Percentiles rank a stretch among this genome's conserved stretches.
Conservation (phyloP, 2,888 invertebrate genomes). For the Lasioglossum figueresi region DNA sequence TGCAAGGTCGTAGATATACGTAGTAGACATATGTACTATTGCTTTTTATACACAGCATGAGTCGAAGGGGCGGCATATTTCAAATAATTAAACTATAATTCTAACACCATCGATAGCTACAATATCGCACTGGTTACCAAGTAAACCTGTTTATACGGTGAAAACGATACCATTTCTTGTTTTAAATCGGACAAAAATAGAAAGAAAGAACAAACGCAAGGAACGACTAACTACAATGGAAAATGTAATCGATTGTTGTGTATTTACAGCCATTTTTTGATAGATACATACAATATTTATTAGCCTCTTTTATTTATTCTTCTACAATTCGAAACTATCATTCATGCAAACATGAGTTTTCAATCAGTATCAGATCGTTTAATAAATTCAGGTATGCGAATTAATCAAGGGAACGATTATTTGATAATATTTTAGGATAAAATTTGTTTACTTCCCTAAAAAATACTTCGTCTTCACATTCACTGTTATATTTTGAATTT, state of each 20-base stretch:
- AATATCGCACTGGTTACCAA: background rate
- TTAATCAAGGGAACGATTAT: background rate
- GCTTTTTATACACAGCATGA: background rate
- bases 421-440: background rate
- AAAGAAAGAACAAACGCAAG: background rate
- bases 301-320: background rate
- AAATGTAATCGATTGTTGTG: background rate
- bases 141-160: background rate
- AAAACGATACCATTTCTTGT: background rate
- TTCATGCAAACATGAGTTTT: background rate
- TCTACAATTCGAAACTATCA: background rate
- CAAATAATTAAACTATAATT: background rate
- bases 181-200: background rate
- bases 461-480: background rate
- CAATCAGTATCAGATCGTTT: background rate
- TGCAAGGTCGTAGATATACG: background rate
- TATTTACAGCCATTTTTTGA: background rate
- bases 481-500: background rate
- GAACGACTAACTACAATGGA: background rate
- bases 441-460: background rate
- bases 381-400: background rate
- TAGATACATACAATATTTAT: constrained; percentile 5
- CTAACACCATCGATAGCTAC: background rate
- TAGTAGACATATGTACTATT: background rate
- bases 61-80: background rate